phyloP scores from a whole-genome alignment of 2,113 vertebrate species.

The Calyptomena viridis region DNA sequence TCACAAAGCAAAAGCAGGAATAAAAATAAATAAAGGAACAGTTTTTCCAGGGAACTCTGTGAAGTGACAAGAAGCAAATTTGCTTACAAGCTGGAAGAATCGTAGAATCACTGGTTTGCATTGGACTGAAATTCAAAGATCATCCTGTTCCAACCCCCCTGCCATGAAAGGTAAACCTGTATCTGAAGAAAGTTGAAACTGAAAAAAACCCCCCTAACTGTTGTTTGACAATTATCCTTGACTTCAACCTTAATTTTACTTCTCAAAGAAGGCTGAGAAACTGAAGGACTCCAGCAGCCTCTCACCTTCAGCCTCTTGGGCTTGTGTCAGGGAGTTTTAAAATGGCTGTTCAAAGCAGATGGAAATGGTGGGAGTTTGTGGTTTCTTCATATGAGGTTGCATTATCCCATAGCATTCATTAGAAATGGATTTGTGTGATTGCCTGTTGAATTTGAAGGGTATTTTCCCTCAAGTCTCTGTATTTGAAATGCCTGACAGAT shows the following conservation, averaged over 20 bases:
- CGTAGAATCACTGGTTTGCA: neutral
- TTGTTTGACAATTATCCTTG: neutral
- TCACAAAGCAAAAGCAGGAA: neutral
- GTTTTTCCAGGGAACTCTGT: neutral
- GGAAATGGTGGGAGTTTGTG: neutral
- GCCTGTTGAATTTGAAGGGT: neutral
- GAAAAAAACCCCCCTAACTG: neutral
- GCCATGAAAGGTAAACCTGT: neutral
- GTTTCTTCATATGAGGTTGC: neutral
- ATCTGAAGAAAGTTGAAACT: neutral
- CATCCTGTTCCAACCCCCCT: neutral
- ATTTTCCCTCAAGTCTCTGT: neutral
- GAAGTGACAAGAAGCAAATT: neutral
- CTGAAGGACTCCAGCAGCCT: neutral
- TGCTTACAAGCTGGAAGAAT: neutral
- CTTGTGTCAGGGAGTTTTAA: neutral
- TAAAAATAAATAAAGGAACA: neutral
- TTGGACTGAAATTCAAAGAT: neutral
- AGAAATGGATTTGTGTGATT: neutral
- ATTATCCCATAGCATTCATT: neutral
- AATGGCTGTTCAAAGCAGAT: neutral
- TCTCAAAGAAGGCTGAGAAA: neutral
- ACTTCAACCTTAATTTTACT: neutral
- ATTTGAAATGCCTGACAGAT: neutral
- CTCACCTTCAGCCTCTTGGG: neutral